phyloP scores from a whole-genome alignment of 2,888 invertebrate species.

The Tenthredo livida region DNA sequence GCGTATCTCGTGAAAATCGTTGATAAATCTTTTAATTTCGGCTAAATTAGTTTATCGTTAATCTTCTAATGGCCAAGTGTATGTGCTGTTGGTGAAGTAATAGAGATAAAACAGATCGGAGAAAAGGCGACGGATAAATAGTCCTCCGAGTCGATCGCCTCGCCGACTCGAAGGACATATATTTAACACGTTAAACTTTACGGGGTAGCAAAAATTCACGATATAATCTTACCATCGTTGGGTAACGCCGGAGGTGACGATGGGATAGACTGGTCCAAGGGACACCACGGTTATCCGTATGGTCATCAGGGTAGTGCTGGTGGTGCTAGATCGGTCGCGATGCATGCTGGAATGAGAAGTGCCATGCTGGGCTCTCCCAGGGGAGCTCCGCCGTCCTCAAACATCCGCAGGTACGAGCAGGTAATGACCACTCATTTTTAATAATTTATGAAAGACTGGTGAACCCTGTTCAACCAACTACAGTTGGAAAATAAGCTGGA shows the following conservation, averaged over 20 bases:
- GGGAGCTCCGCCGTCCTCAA: conserved; percentile 58
- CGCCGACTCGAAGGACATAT: background rate
- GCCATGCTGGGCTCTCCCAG: conserved; percentile 67
- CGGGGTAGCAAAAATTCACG: conserved; percentile 19
- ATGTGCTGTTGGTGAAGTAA: background rate
- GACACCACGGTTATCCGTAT: conserved; percentile 4
- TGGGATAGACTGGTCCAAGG: conserved; percentile 51
- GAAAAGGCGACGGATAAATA: background rate
- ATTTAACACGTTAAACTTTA: background rate
- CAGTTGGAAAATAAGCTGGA: background rate
- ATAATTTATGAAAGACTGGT: conserved; percentile 46
- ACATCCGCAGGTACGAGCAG: conserved; percentile 65
- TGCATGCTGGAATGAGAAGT: conserved; percentile 74
- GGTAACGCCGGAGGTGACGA: conserved; percentile 41
- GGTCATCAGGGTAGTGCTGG: conserved; percentile 10
- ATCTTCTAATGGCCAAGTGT: background rate
- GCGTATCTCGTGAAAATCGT: background rate
- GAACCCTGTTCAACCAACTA: background rate
- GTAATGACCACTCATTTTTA: conserved; percentile 58
- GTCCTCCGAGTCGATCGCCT: background rate
- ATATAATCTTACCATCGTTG: conserved; percentile 39
- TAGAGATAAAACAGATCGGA: background rate
- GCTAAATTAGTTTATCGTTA: too few relatives aligned
- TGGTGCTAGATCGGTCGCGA: conserved; percentile 58
- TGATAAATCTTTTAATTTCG: background rate